A percentile compares a stretch with the other conserved stretches of the same genome.
Conservation (phyloP, 2,888 invertebrate genomes). For the Chrysotoxum bicinctum region DNA sequence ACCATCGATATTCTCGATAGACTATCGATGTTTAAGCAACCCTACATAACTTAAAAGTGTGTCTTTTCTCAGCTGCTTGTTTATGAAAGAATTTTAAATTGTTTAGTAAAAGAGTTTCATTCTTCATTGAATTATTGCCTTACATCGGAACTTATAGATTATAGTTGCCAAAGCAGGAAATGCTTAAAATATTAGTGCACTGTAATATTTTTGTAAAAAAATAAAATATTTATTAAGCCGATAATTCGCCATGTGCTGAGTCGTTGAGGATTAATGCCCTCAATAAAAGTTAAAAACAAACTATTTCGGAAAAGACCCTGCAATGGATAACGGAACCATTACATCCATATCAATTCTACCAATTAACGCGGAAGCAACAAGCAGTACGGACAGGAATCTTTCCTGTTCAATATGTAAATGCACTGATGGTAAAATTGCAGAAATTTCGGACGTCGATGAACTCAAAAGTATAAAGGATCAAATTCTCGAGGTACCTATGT, state of each 20-base stretch:
- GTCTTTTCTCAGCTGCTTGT: background rate
- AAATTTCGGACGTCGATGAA: slow-evolving; percentile 23
- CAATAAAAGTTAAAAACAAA: background rate
- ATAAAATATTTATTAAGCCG: background rate
- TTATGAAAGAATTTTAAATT: background rate
- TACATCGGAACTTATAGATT: background rate
- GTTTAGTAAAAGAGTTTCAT: background rate
- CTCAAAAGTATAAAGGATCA: slow-evolving; percentile 36
- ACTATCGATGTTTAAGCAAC: too few species aligned
- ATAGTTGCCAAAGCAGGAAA: background rate
- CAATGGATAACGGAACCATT: background rate
- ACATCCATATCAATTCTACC: background rate
- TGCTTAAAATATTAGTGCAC: too few species aligned
- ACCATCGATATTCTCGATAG: too few species aligned
- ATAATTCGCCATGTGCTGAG: background rate
- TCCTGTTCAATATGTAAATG: slow-evolving; percentile 47
- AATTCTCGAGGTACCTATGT: slow-evolving; percentile 53
- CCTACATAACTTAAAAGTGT: too few species aligned
- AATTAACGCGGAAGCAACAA: background rate
- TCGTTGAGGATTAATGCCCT: background rate
- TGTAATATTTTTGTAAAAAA: background rate
- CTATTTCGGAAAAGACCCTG: background rate
- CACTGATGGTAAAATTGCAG: background rate
- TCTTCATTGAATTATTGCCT: background rate
- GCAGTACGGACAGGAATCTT: background rate